Base-by-base conservation (phyloP, 23 tunicate genomes). In the Aplidium turbinatum region DNA sequence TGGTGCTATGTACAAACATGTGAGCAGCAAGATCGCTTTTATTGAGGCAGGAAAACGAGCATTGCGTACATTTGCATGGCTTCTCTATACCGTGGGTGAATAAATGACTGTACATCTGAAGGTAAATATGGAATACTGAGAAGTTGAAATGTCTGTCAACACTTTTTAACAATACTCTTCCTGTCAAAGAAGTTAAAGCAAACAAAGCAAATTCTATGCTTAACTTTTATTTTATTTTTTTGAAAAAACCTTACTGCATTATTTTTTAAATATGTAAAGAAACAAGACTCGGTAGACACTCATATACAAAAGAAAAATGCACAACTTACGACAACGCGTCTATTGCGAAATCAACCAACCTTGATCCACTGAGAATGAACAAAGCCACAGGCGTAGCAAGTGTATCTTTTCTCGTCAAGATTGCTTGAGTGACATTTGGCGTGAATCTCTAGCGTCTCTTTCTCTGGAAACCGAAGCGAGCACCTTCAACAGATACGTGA, bases 11-110 rank as follows among this genome's bases (percentile, higher is more conserved):
- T 5, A 84, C 92, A 35, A 58, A 89, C 65, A 53, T 40, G 51
- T 91, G 97, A 26, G 86, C 73, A 3, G 72, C 35, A 1, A 91
- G 70, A 47, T 91, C 97, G 51, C 92, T 74, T 73, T 73, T 84
- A 68, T 57, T 71, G 21, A 72, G 40, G 73, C 91, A 84, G 1
- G 91, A 40, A 57, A 78, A 91, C 4, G 77, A 34, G 58, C 97
- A 91, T 56, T 66, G 36, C 0, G 54, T 64, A 50, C 97, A 91
- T 66, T 79, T 78, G 82, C 64, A 82, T 6, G 97, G 97, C 54
- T 91, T 91, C 42, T 76, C 76, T 4, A 91, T 31, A 16, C 97
- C 97, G 58, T 91, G 97, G 30, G 47, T 73, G 63, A 91, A 91
- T 24, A 91, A 47, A 31, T 86, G 93, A 34, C 73, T 74, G 57